Conservation (phyloP, 2,113 vertebrate genomes). For the Zosterops pallidus region DNA sequence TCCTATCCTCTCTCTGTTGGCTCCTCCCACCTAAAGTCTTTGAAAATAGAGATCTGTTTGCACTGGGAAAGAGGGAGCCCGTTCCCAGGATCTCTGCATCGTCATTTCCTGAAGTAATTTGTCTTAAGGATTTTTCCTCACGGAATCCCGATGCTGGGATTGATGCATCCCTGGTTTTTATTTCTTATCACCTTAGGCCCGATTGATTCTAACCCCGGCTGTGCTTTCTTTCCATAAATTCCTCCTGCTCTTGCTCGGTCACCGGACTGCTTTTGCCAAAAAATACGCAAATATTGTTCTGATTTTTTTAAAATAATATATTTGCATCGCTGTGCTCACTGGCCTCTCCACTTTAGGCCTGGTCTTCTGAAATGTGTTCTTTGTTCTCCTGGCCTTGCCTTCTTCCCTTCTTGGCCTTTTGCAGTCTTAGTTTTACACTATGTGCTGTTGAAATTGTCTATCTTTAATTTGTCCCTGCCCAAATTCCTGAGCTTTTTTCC, state of each 20-base stretch:
- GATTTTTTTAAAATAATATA: neutral
- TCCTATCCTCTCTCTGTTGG: neutral
- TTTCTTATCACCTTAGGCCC: neutral
- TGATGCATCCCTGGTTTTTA: neutral
- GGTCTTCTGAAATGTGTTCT: neutral
- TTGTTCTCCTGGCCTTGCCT: constrained; percentile 21
- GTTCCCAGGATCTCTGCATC: constrained; percentile 44
- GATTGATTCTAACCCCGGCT: neutral
- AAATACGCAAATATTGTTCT: neutral
- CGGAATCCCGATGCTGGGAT: neutral
- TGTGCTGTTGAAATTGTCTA: neutral
- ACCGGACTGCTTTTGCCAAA: neutral
- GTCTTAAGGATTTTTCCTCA: neutral
- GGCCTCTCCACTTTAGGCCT: neutral
- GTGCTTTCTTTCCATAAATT: neutral
- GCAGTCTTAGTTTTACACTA: constrained; percentile 18
- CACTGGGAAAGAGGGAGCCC: constrained; percentile 32
- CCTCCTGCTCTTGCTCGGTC: neutral
- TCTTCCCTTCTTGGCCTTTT: constrained; percentile 24
- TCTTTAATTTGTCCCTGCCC: constrained; percentile 3
- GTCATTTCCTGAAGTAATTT: constrained; percentile 60
- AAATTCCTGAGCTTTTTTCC: neutral
- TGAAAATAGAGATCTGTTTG: constrained; percentile 51
- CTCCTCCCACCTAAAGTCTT: constrained; percentile 58
- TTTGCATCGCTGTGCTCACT: neutral